These are phyloP conservation scores for Cerastis rubricosa DNA, from an alignment of 2,888 invertebrate species.

Conservation along the genomic window DNA sequence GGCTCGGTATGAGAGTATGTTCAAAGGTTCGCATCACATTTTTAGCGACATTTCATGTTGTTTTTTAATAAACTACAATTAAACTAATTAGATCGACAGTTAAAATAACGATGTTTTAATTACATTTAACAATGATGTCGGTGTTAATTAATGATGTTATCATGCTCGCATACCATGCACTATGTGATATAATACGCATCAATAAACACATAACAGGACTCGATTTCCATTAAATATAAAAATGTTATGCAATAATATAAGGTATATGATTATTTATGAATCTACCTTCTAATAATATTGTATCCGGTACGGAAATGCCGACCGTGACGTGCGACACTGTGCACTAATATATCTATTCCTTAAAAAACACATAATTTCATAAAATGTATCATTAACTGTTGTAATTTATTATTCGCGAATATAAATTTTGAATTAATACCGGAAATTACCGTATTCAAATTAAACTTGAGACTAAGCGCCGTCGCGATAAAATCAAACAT, in stretches of 20 bases:
- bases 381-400: neutral
- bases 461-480: slow-evolving; percentile 18
- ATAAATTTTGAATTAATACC: slow-evolving; percentile 38
- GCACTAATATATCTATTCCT: neutral
- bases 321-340: slow-evolving; percentile 8
- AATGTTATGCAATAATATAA: slow-evolving; percentile 49
- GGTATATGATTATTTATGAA: neutral
- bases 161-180: slow-evolving; percentile 22
- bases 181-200: slow-evolving; percentile 38
- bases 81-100: slow-evolving; percentile 46
- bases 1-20: slow-evolving; percentile 5
- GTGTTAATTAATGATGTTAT: slow-evolving; percentile 52
- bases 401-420: slow-evolving; percentile 31
- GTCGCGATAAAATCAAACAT: neutral
- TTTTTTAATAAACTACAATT: slow-evolving; percentile 27
- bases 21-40: slow-evolving; percentile 2
- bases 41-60: slow-evolving; percentile 13
- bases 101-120: slow-evolving; percentile 39
- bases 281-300: slow-evolving; percentile 1
- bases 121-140: slow-evolving; percentile 34
- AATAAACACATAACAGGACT: slow-evolving; percentile 6
- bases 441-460: slow-evolving; percentile 51
- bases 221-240: slow-evolving; percentile 23
- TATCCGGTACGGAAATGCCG: slow-evolving; percentile 24
- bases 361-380: slow-evolving; percentile 11